Evolutionary conservation across 1,140 invertebrate genomes (phyloP), one percentile per base, ranked within the genome.

Genomic region (Drosophila bocki): DNA sequence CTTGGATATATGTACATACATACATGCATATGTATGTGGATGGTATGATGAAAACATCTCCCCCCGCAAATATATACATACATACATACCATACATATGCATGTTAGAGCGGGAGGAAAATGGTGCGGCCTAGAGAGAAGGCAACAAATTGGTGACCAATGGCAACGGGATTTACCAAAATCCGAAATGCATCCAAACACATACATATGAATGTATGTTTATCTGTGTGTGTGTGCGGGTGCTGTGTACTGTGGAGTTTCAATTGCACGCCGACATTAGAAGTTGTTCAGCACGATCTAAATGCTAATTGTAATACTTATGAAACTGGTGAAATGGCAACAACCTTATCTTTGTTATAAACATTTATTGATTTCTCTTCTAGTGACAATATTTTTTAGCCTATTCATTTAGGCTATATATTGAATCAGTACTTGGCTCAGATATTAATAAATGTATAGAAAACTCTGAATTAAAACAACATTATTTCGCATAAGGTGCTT

Each of bases 111-210:
- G 41, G 11, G 15, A 32, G 50, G 8, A 17, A 33, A 37, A 33
- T 42, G 39, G 29, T 44, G 47, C 7, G n/a, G n/a, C 7, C 19
- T 11, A 54, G 22, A 39, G 68, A 69, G 41, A 69, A 12, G 35
- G 19, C 33, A 47, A 41, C 64, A 72, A 72, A 70, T 51, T 33
- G 64, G 51, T 72, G 37, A 56, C 70, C 70, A 72, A 72, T 72
- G 68, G 70, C 70, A 74, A 72, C 70, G 68, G 45, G 54, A 72
- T 51, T 72, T 29, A 67, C 69, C 53, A 44, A 74, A 74, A 50
- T 37, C 37, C 9, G 51, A 72, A 74, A 51, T 72, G 69, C 69
- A 71, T 71, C 51, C 37, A 71, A n/a, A 54, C 19, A 41, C 3
- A 44, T 13, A 50, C 17, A 61, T 12, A 44, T 7, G 6, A 3